Conservation (phyloP, 2,797 vertebrate species). For the Alfaro cultratus region DNA sequence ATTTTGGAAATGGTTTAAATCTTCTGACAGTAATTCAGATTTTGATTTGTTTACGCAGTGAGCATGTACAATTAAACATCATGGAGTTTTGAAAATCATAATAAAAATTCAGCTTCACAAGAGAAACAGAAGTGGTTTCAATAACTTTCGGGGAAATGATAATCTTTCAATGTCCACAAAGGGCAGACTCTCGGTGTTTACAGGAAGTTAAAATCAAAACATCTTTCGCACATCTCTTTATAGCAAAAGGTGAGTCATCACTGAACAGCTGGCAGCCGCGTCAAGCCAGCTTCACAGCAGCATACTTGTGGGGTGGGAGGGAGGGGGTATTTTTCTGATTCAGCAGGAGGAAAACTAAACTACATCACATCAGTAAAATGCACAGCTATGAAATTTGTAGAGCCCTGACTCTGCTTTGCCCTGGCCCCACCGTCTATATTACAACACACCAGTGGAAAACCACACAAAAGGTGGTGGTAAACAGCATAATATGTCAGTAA, state of each 20-base stretch:
- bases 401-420: constrained; percentile 5
- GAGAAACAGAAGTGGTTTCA: background rate
- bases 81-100: constrained; percentile 25
- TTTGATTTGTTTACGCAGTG: constrained; percentile 28
- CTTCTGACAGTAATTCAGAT: constrained; percentile 29
- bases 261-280: constrained; percentile 54
- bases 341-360: constrained; percentile 48
- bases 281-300: constrained; percentile 26
- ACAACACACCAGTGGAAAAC: background rate
- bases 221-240: constrained; percentile 35
- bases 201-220: constrained; percentile 27
- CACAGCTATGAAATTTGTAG: constrained; percentile 15
- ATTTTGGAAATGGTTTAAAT: constrained; percentile 10
- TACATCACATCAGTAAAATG: constrained; percentile 37
- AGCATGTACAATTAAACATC: constrained; percentile 24
- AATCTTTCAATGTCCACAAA: background rate
- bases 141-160: background rate
- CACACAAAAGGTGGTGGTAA: background rate
- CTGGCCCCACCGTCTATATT: background rate
- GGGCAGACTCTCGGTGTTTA: constrained; percentile 21
- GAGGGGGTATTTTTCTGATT: constrained; percentile 31
- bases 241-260: constrained; percentile 52
- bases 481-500: background rate
- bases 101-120: background rate
- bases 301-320: background rate